Evolutionary conservation across 1,140 invertebrate species (phyloP).

Genomic region (Daktulosphaira vitifoliae): DNA sequence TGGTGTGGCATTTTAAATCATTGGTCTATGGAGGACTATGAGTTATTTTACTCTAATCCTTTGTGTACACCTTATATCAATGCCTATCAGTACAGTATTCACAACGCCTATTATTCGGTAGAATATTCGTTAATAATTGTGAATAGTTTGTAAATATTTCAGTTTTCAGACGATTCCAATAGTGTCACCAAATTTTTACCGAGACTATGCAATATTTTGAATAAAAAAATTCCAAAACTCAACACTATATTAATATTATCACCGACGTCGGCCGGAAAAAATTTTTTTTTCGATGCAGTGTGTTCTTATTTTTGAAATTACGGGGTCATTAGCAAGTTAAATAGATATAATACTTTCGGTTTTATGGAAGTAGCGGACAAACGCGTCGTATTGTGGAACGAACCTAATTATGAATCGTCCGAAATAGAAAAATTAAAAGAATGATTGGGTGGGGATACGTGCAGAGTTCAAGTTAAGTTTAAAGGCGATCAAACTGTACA

Average conservation of each 20-base stretch:
- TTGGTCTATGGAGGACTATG: too few species aligned
- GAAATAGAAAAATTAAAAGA: background rate
- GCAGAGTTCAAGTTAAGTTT: too few species aligned
- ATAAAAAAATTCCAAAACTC: background rate
- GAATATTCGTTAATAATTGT: background rate
- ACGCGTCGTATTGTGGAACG: background rate
- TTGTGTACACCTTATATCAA: too few species aligned
- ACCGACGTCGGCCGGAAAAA: background rate
- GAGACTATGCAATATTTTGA: background rate
- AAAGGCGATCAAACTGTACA: too few species aligned
- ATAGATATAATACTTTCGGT: background rate
- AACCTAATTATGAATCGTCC: too few species aligned
- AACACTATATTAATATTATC: background rate
- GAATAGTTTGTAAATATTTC: background rate
- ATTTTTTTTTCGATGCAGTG: background rate
- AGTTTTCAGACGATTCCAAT: background rate
- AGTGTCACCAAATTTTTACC: background rate
- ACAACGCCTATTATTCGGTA: background rate
- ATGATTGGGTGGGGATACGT: too few species aligned
- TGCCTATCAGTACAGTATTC: too few species aligned
- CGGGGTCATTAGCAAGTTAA: background rate
- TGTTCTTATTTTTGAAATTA: background rate
- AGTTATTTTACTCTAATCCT: too few species aligned
- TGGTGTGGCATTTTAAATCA: too few species aligned
- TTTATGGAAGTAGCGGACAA: background rate